Percentiles rank a stretch among this genome's conserved stretches.
Conservation (phyloP, 2,113 vertebrate genomes). For the Hemiprocne comata region DNA sequence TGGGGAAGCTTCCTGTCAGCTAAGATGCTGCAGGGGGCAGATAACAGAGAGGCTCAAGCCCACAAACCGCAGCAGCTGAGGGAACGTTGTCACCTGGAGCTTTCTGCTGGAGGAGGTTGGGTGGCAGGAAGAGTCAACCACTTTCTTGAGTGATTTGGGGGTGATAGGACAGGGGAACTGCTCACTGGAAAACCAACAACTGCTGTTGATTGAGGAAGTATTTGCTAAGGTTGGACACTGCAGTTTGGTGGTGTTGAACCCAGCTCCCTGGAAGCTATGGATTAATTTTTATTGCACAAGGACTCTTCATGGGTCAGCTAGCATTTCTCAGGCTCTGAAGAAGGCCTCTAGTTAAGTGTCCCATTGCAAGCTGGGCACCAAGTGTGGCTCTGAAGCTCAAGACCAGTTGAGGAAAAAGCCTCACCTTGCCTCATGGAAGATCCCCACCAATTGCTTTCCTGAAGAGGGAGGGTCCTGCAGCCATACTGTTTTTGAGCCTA, state of each 20-base stretch:
- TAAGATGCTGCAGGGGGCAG: conserved; percentile 65
- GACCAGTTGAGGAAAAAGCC: neutral
- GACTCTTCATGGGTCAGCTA: neutral
- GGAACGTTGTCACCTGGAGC: neutral
- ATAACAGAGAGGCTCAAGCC: conserved; percentile 54
- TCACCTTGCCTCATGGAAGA: neutral
- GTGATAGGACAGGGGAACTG: neutral
- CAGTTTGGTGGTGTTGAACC: neutral
- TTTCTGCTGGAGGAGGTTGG: neutral
- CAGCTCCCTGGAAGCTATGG: neutral
- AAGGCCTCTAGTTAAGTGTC: neutral
- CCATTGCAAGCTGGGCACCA: neutral
- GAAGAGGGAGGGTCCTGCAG: neutral
- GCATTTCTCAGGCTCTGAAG: neutral
- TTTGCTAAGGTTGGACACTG: neutral
- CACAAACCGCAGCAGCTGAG: conserved; percentile 28
- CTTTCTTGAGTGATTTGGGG: neutral
- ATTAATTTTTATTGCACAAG: neutral
- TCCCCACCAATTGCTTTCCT: neutral
- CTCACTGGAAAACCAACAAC: neutral
- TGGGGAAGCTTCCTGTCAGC: conserved; percentile 79
- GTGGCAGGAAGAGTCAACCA: neutral
- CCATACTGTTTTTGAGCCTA: neutral
- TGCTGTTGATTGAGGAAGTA: neutral
- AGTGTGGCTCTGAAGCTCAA: neutral